phyloP scores from a whole-genome alignment of 2,113 vertebrate species.

The Nerophis lumbriciformis region DNA sequence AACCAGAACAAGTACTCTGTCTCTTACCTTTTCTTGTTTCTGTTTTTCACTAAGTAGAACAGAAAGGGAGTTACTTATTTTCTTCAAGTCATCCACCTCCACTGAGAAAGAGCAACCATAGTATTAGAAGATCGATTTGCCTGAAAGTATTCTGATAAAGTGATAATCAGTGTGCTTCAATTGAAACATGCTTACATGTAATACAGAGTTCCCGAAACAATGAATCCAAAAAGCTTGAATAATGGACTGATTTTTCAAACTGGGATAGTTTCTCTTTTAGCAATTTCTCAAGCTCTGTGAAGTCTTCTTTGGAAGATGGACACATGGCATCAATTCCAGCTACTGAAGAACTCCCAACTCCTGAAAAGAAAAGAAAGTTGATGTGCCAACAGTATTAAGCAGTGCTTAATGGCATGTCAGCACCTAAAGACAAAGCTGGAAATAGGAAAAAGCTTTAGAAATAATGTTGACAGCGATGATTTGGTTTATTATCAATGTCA shows the following conservation, averaged over 20 bases:
- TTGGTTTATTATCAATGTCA: too few relatives aligned
- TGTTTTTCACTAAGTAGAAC: slow-evolving; percentile 97
- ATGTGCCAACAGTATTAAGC: too few relatives aligned
- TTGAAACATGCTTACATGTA: slow-evolving; percentile 80
- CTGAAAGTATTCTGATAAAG: neutral
- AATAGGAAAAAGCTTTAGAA: too few relatives aligned
- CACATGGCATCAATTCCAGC: slow-evolving; percentile 93
- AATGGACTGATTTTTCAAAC: slow-evolving; percentile 92
- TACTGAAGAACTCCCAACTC: slow-evolving; percentile 68
- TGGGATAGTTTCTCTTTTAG: slow-evolving; percentile 93
- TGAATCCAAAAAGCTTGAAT: slow-evolving; percentile 88
- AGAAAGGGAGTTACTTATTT: slow-evolving; percentile 90
- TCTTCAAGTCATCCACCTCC: slow-evolving; percentile 98
- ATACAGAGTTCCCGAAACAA: slow-evolving; percentile 92
- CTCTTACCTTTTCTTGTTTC: slow-evolving; percentile 95
- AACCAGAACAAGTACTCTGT: neutral
- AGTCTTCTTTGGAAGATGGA: slow-evolving; percentile 94
- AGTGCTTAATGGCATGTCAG: too few relatives aligned
- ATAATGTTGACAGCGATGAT: too few relatives aligned
- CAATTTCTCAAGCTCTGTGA: slow-evolving; percentile 91
- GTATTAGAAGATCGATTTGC: neutral
- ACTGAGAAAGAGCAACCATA: slow-evolving; percentile 63
- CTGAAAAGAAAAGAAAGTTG: slow-evolving; percentile 42
- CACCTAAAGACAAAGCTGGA: too few relatives aligned
- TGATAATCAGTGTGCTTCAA: neutral